Evolutionary conservation across 1,140 invertebrate species (phyloP).

Genomic region (Camponotus floridanus): DNA sequence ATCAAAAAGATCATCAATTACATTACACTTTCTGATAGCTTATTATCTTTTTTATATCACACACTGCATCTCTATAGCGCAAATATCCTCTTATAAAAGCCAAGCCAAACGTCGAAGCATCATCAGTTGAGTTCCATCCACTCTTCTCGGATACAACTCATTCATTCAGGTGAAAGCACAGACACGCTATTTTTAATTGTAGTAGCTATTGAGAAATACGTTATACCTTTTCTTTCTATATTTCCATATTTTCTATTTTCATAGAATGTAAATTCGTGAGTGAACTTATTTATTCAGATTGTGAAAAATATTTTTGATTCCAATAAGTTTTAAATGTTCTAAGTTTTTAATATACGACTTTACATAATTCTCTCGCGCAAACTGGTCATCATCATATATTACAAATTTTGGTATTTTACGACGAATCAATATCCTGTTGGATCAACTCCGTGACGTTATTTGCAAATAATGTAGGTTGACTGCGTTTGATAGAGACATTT

Average conservation of each 20-base stretch:
- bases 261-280: neutral
- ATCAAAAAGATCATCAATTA: conserved; percentile 71
- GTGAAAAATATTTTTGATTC: neutral
- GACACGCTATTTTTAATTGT: neutral
- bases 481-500: conserved; percentile 80
- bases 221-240: neutral
- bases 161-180: conserved; percentile 62
- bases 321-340: conserved; percentile 2
- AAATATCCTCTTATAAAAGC: conserved; percentile 70
- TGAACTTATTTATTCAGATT: neutral
- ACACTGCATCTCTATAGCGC: neutral
- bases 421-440: conserved; percentile 58
- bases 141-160: conserved; percentile 51
- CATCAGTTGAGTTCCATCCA: conserved; percentile 69
- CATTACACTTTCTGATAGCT: conserved; percentile 66
- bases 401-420: conserved; percentile 52
- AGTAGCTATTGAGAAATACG: neutral
- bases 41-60: conserved; percentile 56
- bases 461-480: conserved; percentile 62
- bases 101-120: conserved; percentile 22
- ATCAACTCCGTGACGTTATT: conserved; percentile 41
- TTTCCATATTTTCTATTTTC: neutral
- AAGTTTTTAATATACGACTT: neutral
- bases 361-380: neutral
- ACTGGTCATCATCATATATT: neutral